phyloP scores from a whole-genome alignment of 2,113 vertebrate genomes.

The Eptatretus burgeri region DNA sequence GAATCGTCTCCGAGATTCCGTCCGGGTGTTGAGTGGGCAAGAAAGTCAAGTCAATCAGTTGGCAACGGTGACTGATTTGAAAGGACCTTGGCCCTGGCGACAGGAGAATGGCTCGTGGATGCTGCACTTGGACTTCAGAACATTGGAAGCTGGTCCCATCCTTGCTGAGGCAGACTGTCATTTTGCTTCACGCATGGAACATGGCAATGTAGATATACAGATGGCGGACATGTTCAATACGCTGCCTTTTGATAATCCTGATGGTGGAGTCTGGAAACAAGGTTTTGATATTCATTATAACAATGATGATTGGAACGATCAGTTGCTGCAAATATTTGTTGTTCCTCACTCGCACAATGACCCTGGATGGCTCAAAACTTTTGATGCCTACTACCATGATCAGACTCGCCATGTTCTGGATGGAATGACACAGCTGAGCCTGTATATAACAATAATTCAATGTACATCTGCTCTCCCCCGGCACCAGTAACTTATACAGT shows the following conservation, averaged over 20 bases:
- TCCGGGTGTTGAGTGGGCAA: slow-evolving; percentile 64
- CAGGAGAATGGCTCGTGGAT: neutral
- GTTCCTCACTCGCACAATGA: slow-evolving; percentile 91
- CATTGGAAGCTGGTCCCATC: no score
- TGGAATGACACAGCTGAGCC: slow-evolving; percentile 69
- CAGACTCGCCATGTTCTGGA: slow-evolving; percentile 93
- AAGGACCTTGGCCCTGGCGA: neutral
- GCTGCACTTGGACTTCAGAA: neutral
- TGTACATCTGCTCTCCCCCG: no score
- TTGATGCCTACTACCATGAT: slow-evolving; percentile 81
- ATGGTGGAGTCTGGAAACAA: slow-evolving; percentile 87
- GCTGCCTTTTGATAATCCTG: slow-evolving; percentile 66
- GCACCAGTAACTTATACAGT: no score
- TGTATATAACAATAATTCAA: no score
- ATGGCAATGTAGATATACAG: no score
- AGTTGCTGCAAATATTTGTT: slow-evolving; percentile 65
- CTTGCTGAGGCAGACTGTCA: no score
- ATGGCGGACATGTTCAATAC: slow-evolving; percentile 41
- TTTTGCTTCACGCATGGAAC: no score
- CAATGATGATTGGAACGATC: slow-evolving; percentile 42
- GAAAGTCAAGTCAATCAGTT: no score
- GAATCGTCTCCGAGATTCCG: slow-evolving; percentile 94
- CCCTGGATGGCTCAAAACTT: slow-evolving; percentile 97
- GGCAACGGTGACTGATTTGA: no score
- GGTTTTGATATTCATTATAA: slow-evolving; percentile 79